phyloP scores from a whole-genome alignment of 2,888 invertebrate species.

The Hydropsyche betteni region DNA sequence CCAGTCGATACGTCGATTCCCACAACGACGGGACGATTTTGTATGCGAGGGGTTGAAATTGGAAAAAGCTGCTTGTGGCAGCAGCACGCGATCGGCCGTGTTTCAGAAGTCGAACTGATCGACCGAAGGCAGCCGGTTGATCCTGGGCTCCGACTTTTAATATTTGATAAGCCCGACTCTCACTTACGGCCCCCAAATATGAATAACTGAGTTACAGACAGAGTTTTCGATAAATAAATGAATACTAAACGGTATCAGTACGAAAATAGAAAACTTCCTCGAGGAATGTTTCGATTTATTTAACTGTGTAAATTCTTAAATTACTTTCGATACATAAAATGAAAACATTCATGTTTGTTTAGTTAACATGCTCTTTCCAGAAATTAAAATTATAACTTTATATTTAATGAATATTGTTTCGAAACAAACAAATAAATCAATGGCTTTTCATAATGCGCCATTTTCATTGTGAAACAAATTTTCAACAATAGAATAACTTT shows the following conservation, averaged over 20 bases:
- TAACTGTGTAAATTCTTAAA: no score
- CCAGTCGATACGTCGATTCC: background rate
- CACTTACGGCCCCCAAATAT: slow-evolving; percentile 8
- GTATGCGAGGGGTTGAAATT: slow-evolving; percentile 7
- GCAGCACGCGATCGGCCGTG: slow-evolving; percentile 30
- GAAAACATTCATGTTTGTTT: no score
- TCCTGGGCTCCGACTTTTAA: slow-evolving; percentile 28
- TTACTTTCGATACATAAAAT: no score
- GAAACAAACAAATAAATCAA: no score
- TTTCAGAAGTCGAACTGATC: slow-evolving; percentile 33
- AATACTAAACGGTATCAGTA: background rate
- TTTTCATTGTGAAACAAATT: no score
- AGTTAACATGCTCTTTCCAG: no score
- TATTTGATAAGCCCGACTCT: slow-evolving; percentile 38
- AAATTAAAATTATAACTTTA: no score
- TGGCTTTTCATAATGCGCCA: no score
- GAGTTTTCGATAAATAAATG: slow-evolving; percentile 23
- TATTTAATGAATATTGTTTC: no score
- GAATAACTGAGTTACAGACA: background rate
- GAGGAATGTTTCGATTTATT: no score
- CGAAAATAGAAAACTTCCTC: no score
- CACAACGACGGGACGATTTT: background rate
- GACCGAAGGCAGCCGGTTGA: slow-evolving; percentile 20
- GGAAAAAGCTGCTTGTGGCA: background rate
- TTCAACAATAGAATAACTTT: no score